A percentile compares a stretch with the other conserved stretches of the same genome.
Conservation (phyloP, 2,888 invertebrate species). For the Oligia fasciuncula region DNA sequence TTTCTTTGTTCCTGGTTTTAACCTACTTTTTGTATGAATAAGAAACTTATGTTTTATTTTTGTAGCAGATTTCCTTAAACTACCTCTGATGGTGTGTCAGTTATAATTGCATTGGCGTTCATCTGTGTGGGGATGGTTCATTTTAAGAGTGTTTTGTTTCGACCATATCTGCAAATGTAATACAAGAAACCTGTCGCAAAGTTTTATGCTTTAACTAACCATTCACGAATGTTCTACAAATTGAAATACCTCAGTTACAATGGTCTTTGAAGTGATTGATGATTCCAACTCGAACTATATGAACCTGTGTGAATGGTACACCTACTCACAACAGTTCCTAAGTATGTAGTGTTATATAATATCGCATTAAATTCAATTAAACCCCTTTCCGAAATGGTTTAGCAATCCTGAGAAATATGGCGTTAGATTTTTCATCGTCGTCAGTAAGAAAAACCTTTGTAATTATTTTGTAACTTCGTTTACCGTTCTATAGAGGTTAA, state of each 20-base stretch:
- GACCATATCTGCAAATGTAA: conserved; percentile 3
- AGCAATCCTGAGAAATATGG: conserved; percentile 54
- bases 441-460: conserved; percentile 70
- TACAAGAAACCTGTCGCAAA: conserved; percentile 34
- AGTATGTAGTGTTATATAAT: conserved; percentile 51
- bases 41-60: neutral
- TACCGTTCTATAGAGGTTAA: conserved; percentile 78
- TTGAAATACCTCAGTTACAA: conserved; percentile 58
- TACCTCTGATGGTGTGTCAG: neutral
- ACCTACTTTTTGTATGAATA: conserved; percentile 6
- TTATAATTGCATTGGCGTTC: neutral
- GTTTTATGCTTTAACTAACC: conserved; percentile 37
- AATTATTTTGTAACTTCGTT: conserved; percentile 74
- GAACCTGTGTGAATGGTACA: conserved; percentile 51
- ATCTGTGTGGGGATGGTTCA: neutral
- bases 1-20: conserved; percentile 41
- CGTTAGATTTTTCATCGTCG: conserved; percentile 71
- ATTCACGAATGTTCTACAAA: conserved; percentile 34
- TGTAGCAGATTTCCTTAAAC: neutral
- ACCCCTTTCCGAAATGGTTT: conserved; percentile 56
- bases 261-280: conserved; percentile 55
- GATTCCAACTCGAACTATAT: conserved; percentile 51
- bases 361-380: conserved; percentile 54
- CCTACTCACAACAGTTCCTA: conserved; percentile 11
- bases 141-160: conserved; percentile 23